phyloP scores from a whole-genome alignment of 2,797 vertebrate genomes.

The Knipowitschia caucasica region DNA sequence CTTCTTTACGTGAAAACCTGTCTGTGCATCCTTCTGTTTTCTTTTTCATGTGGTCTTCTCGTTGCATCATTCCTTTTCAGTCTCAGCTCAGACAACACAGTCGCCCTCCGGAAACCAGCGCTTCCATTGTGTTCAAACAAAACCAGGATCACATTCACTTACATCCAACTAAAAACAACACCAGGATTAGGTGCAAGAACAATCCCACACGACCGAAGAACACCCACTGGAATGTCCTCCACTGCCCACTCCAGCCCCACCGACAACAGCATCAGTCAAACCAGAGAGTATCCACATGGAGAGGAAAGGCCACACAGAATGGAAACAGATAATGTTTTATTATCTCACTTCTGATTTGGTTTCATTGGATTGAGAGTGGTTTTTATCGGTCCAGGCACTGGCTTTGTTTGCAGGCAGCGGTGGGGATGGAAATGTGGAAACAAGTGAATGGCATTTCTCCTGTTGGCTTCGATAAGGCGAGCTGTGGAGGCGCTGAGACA shows the following conservation, averaged over 20 bases:
- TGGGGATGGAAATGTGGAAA: constrained; percentile 33
- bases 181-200: constrained; percentile 35
- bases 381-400: constrained; percentile 28
- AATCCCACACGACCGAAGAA: constrained; percentile 24
- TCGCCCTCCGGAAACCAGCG: not conserved
- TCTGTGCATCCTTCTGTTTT: not conserved
- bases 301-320: constrained; percentile 30
- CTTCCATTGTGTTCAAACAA: not conserved
- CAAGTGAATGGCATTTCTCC: constrained; percentile 25
- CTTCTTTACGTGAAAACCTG: too few species aligned
- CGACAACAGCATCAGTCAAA: constrained; percentile 40
- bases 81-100: not conserved
- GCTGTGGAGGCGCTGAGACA: constrained; percentile 6
- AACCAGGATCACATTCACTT: not conserved
- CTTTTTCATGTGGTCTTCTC: not conserved
- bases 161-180: constrained; percentile 20
- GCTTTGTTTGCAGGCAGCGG: constrained; percentile 31
- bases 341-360: constrained; percentile 24
- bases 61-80: not conserved
- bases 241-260: constrained; percentile 29
- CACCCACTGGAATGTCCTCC: constrained; percentile 35
- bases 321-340: constrained; percentile 14
- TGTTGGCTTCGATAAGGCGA: constrained; percentile 24
- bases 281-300: constrained; percentile 31
- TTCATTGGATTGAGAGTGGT: constrained; percentile 40